Base-by-base conservation (phyloP, 1,140 invertebrate genomes). In the Drosophila navojoa region DNA sequence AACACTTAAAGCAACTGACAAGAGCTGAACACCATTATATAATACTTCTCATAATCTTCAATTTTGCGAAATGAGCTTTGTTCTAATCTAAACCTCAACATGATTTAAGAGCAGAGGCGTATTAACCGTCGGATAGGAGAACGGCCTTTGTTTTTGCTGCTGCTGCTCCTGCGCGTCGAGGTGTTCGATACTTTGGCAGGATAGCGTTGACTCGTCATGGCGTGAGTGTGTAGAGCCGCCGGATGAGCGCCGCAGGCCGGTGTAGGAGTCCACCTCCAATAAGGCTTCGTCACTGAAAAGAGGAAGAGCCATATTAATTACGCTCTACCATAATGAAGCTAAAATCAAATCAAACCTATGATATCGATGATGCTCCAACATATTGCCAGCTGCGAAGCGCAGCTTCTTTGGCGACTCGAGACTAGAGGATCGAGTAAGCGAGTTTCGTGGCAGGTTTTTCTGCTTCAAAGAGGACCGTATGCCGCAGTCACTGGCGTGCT, bases 371-470 rank as follows among this genome's bases (percentile, higher is more conserved):
- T 94, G 94, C 85, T 95, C 94, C 59, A 95, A 87, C 44, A 95
- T 93, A 79, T 95, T 95, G 2, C 94, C 95, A 32, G 94, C 95
- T 1, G 96, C 96, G 79, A 97, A 97, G 47, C 96, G 92, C 35
- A 97, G 89, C 75, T 95, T 95, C 85, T 97, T 97, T 22, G 96
- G 96, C 25, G 96, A 97, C 90, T 97, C 96, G 73, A 96, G 93
- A 81, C 96, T 96, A 54, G 95, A 95, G 78, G 95, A 96, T 62
- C 96, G 76, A 0, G 91, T 81, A 1, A 92, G 53, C 0, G 87
- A 86, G 59, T 90, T 91, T 3, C 90, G 71, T 10, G 91, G 89
- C 32, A 91, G 54, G 25, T 74, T 84, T 53, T 86, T 77, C 38
- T 93, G 90, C 77, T 96, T 96, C 9, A 96, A 86, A 0, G 95